phyloP scores from a whole-genome alignment of 2,888 invertebrate genomes.

The Sminthurinus aureus region DNA sequence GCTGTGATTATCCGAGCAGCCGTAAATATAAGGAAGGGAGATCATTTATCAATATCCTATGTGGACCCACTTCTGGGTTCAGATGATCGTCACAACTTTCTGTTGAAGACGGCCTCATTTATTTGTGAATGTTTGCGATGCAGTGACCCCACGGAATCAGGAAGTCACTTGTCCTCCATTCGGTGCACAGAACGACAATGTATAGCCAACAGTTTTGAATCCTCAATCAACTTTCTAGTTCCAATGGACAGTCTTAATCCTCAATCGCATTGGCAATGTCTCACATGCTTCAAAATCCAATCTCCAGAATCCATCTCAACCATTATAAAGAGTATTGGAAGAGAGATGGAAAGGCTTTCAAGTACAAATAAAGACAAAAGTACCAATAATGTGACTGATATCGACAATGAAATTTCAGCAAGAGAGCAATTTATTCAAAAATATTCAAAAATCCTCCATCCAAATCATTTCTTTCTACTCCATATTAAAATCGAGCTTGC shows the following conservation, averaged over 20 bases:
- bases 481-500: constrained; percentile 67
- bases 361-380: constrained; percentile 68
- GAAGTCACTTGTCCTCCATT: constrained; percentile 60
- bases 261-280: constrained; percentile 70
- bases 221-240: constrained; percentile 51
- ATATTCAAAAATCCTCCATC: constrained; percentile 72
- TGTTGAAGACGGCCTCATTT: constrained; percentile 61
- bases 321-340: constrained; percentile 72
- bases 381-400: too few relatives aligned
- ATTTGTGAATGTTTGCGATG: constrained; percentile 61
- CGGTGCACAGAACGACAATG: constrained; percentile 59
- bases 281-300: constrained; percentile 65
- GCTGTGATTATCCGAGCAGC: constrained; percentile 68
- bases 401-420: constrained; percentile 64
- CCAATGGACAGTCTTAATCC: constrained; percentile 62
- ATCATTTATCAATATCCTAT: constrained; percentile 82
- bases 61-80: constrained; percentile 82
- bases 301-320: too few relatives aligned
- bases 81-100: constrained; percentile 59
- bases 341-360: constrained; percentile 73
- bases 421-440: constrained; percentile 73
- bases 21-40: constrained; percentile 69
- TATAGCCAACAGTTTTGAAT: constrained; percentile 25
- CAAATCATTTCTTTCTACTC: constrained; percentile 73
- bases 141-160: constrained; percentile 60